Evolutionary conservation across 2,797 vertebrate species (phyloP), one percentile per base, ranked within the genome.

Genomic region (Peromyscus nudipes): DNA sequence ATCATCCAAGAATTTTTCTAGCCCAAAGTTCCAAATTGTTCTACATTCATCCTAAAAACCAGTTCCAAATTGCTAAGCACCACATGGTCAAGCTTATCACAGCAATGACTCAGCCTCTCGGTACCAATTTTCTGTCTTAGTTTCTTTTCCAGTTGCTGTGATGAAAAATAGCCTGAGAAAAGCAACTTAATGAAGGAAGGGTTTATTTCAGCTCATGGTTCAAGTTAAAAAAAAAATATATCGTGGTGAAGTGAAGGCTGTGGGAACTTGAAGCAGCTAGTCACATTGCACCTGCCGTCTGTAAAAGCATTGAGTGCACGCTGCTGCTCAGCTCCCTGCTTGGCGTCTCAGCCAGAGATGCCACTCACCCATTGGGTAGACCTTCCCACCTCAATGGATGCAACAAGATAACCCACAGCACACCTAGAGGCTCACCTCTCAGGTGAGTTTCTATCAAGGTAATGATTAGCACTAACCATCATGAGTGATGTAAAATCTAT

Each of bases 401-500:
- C 16, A 37, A 2, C 25, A 55, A 40, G 16, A 73, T 21, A 73
- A 57, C 57, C 10, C 14, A 16, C 16, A 8, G n/a, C 67, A 88
- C 29, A 21, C 5, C 85, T 21, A 40, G 25, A 57, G 49, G 5
- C 49, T 27, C 49, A 73, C 52, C 65, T 55, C 21, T 25, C 49
- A 13, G 67, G n/a, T 29, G n/a, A 57, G 12, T 73, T 55, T 29
- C 49, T 27, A 40, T 29, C n/a, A 37, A 57, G 85, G 23, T 57
- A 19, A 57, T 13, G 57, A 73, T 73, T 55, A 57, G 31, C 10
- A 29, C 37, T 57, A 71, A 55, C 23, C 8, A 57, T 37, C 27
- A 34, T 9, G 27, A 75, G 19, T 71, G 60, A 49, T 84, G 12
- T 82, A 85, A 96, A 87, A 82, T 82, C 67, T 91, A 91, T 94